Conservation (phyloP, 2,888 invertebrate genomes). For the Chloroclystis v-ata region DNA sequence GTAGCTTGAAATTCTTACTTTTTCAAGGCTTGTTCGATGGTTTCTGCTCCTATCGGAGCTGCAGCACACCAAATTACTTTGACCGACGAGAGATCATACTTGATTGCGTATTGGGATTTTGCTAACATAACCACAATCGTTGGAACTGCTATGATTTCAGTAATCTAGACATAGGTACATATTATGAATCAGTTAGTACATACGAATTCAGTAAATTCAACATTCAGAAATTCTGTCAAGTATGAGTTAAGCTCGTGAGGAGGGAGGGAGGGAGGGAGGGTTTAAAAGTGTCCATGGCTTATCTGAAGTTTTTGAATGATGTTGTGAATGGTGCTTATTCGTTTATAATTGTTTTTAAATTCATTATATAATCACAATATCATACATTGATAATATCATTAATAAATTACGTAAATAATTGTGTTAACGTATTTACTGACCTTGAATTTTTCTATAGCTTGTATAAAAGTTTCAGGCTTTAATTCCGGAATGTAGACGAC, state of each 20-base stretch:
- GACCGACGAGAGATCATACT: constrained; percentile 53
- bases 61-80: constrained; percentile 48
- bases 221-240: no score
- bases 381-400: no score
- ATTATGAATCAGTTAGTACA: no score
- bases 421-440: constrained; percentile 42
- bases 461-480: constrained; percentile 80
- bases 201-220: no score
- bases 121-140: constrained; percentile 54
- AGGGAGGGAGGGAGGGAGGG: not conserved
- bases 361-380: no score
- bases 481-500: constrained; percentile 77
- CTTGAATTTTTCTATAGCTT: constrained; percentile 78
- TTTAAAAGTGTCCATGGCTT: not conserved
- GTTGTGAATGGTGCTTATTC: no score
- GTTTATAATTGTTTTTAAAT: no score
- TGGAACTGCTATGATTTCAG: constrained; percentile 47
- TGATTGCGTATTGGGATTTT: constrained; percentile 48
- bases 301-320: no score
- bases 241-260: no score
- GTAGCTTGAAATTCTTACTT: no score
- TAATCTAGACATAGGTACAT: constrained; percentile 39
- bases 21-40: constrained; percentile 42
- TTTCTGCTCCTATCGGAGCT: constrained; percentile 51
- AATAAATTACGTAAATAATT: no score